Conservation (phyloP, 2,888 invertebrate species). For the Dryococelus australis region DNA sequence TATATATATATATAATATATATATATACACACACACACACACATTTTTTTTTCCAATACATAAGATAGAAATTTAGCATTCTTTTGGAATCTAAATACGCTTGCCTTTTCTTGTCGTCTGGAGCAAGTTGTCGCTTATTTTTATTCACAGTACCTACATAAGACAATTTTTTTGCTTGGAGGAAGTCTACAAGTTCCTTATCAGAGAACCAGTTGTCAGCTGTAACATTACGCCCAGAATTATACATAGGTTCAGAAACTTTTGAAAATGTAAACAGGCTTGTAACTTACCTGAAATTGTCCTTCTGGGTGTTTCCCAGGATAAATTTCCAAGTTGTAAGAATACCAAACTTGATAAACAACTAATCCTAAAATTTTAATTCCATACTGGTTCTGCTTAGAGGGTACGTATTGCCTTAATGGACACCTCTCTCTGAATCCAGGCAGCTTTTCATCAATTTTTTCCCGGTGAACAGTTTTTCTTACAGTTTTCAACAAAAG, state of each 20-base stretch:
- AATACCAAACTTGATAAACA: background rate
- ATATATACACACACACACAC: no score
- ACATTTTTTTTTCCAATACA: constrained; percentile 4
- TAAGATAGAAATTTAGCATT: background rate
- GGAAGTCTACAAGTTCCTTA: background rate
- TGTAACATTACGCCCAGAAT: background rate
- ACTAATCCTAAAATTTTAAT: background rate
- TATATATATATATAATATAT: no score
- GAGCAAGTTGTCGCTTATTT: background rate
- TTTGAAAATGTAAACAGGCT: background rate
- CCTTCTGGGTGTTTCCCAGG: background rate
- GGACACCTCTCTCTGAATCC: background rate
- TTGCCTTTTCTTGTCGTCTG: background rate
- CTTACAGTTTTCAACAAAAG: background rate
- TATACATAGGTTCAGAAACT: background rate
- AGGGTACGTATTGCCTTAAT: background rate
- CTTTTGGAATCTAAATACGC: background rate
- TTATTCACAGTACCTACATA: background rate
- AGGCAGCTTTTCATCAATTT: background rate
- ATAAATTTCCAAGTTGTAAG: background rate
- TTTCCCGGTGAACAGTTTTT: background rate
- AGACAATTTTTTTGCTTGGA: background rate
- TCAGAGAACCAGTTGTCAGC: background rate
- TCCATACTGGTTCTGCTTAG: background rate
- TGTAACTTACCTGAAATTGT: background rate